These are phyloP conservation scores for Pseudoatta argentina DNA, from an alignment of 1,140 invertebrate species.

Conservation along the genomic window DNA sequence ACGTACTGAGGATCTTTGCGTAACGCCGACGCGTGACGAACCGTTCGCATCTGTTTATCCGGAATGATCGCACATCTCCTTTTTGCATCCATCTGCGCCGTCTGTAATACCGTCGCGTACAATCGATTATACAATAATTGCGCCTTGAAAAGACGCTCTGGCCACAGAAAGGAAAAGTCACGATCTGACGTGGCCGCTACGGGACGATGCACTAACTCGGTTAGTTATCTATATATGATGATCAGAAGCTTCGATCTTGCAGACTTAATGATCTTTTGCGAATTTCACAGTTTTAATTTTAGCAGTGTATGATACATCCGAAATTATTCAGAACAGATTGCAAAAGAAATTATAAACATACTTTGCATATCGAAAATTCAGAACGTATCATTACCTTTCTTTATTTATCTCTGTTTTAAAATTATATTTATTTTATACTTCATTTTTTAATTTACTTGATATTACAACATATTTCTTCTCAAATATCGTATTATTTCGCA, in stretches of 20 bases:
- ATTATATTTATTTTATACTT: not conserved
- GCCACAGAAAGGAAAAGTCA: constrained; percentile 66
- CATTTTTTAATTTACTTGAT: not conserved
- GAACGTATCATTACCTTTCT: not conserved
- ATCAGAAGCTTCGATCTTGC: not conserved
- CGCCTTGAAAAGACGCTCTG: constrained; percentile 42
- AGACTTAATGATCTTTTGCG: not conserved
- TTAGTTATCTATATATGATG: constrained; percentile 59
- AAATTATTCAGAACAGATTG: not conserved
- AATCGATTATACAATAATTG: constrained; percentile 75
- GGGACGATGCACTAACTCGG: constrained; percentile 37
- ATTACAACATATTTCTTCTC: not conserved
- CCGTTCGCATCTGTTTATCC: constrained; percentile 35
- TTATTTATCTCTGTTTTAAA: not conserved
- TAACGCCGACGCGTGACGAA: constrained; percentile 2
- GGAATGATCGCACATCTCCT: constrained; percentile 3
- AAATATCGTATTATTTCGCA: too few species aligned
- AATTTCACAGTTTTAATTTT: not conserved
- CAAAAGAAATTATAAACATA: not conserved
- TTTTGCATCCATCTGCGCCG: constrained; percentile 1
- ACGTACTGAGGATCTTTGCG: constrained; percentile 19
- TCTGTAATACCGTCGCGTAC: constrained; percentile 40
- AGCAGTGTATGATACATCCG: not conserved
- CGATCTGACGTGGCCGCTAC: constrained; percentile 47
- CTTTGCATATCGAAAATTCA: not conserved